phyloP scores from a whole-genome alignment of 2,113 vertebrate species.

The Lontra canadensis region DNA sequence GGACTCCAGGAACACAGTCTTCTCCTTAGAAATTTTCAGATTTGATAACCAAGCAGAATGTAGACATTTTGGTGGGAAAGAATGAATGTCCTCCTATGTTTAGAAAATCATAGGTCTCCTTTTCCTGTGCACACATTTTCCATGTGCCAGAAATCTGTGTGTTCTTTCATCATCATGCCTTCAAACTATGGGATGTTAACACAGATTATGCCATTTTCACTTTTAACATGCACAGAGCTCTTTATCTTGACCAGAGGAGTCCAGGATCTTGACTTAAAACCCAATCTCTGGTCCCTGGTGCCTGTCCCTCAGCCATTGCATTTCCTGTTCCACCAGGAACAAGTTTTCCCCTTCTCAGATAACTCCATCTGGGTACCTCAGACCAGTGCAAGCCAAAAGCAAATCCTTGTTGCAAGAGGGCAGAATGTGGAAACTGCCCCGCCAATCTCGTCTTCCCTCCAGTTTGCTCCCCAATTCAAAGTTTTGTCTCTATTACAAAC shows the following conservation, averaged over 20 bases:
- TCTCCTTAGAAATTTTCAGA: conserved; percentile 94
- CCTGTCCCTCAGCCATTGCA: conserved; percentile 36
- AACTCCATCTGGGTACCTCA: background rate
- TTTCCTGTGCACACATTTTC: conserved; percentile 69
- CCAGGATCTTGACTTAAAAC: conserved; percentile 29
- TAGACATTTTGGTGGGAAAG: conserved; percentile 84
- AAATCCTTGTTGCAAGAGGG: background rate
- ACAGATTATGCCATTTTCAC: conserved; percentile 41
- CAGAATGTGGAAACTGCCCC: fast-evolving
- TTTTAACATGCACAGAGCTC: background rate
- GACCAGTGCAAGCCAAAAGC: background rate
- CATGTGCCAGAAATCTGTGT: conserved; percentile 55
- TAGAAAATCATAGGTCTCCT: conserved; percentile 48
- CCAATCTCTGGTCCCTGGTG: background rate
- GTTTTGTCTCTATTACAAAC: background rate
- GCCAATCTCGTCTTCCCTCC: fast-evolving
- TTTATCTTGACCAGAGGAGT: background rate
- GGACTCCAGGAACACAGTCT: conserved; percentile 97
- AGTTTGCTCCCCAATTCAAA: background rate
- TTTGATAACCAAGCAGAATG: conserved; percentile 87
- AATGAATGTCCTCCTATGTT: conserved; percentile 37
- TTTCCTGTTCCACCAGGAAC: conserved; percentile 60
- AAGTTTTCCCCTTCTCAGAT: background rate
- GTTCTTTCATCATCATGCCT: conserved; percentile 45
- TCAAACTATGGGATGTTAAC: background rate